These are phyloP conservation scores for Sorex araneus DNA, from an alignment of 2,113 vertebrate species.

Conservation along the genomic window DNA sequence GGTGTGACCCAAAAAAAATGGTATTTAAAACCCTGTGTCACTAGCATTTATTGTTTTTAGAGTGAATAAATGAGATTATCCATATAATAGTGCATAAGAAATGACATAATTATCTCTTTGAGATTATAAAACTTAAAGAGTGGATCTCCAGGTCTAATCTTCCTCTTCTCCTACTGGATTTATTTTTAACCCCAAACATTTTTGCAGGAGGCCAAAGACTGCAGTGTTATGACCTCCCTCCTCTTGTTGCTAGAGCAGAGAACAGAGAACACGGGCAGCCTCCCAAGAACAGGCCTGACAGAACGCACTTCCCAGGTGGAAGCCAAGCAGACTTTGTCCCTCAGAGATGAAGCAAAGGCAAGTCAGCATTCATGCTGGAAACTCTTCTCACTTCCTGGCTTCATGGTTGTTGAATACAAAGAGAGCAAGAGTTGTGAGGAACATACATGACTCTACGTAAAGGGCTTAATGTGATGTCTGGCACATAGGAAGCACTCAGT, in stretches of 20 bases:
- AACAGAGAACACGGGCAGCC: conserved; percentile 39
- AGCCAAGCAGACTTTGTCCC: background rate
- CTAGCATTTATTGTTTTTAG: background rate
- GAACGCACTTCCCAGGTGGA: background rate
- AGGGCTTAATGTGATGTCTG: background rate
- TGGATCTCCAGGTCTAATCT: background rate
- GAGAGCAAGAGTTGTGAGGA: background rate
- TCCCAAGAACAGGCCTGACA: conserved; percentile 49
- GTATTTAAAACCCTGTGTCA: background rate
- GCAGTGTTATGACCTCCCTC: background rate
- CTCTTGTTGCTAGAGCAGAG: background rate
- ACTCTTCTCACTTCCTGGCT: background rate
- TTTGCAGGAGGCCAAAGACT: conserved; percentile 20
- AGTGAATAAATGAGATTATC: background rate
- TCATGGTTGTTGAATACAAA: background rate
- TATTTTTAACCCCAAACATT: conserved; percentile 27
- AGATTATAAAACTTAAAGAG: conserved; percentile 38
- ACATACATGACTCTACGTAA: background rate
- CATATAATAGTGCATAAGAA: background rate
- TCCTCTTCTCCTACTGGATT: background rate
- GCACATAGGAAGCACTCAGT: background rate
- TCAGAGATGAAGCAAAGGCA: background rate
- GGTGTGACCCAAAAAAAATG: background rate
- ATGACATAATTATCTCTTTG: background rate
- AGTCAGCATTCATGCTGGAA: background rate